Evolutionary conservation across 1,140 invertebrate species (phyloP).

Genomic region (Bombus huntii): DNA sequence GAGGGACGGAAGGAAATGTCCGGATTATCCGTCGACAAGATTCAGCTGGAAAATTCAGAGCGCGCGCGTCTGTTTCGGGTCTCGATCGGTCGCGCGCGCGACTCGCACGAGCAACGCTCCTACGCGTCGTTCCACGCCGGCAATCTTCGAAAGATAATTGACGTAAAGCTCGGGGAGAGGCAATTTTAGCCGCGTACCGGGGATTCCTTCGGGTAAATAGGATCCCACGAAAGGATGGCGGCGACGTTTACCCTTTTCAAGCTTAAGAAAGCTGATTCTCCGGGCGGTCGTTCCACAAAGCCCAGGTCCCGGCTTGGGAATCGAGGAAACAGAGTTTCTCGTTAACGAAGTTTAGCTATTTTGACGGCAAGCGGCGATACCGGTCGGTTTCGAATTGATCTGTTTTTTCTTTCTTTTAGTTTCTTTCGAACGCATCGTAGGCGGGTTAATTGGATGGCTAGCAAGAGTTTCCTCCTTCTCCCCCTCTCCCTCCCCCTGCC

Average conservation of each 20-base stretch:
- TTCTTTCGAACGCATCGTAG: not conserved
- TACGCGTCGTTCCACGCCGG: not conserved
- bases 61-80: too few relatives aligned
- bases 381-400: constrained; percentile 4
- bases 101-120: not conserved
- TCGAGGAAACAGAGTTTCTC: constrained; percentile 6
- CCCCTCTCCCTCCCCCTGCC: too few relatives aligned
- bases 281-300: not conserved
- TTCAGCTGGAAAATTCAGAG: constrained; percentile 6
- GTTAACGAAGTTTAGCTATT: constrained; percentile 25
- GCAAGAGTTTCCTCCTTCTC: too few relatives aligned
- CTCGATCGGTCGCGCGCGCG: not conserved
- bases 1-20: constrained; percentile 1
- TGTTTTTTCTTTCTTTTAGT: not conserved
- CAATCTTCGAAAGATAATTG: constrained; percentile 22
- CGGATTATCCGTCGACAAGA: constrained; percentile 30
- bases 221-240: constrained; percentile 5
- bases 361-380: constrained; percentile 1
- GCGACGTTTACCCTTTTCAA: constrained; percentile 18
- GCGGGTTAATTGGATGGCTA: constrained; percentile 7
- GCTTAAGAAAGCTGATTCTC: constrained; percentile 20
- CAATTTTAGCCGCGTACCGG: not conserved
- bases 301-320: not conserved
- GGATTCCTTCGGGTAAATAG: constrained; percentile 13
- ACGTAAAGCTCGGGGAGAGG: constrained; percentile 2